phyloP scores from a whole-genome alignment of 2,113 vertebrate genomes.

The Perccottus glenii region DNA sequence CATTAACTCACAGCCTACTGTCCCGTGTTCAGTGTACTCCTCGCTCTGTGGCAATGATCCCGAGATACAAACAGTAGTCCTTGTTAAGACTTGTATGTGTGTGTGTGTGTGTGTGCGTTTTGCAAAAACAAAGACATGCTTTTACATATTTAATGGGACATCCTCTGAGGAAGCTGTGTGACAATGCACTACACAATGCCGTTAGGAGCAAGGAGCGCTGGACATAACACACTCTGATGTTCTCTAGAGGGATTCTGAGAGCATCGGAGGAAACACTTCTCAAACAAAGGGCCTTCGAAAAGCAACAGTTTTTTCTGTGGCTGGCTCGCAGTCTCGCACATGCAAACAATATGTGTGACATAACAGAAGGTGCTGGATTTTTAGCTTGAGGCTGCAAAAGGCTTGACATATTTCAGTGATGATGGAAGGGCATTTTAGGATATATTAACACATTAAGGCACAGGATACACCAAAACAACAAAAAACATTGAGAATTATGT shows the following conservation, averaged over 20 bases:
- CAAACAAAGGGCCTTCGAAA: slow-evolving; percentile 64
- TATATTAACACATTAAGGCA: too few species aligned
- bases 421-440: not conserved
- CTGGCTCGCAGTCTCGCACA: not conserved
- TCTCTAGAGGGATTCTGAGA: slow-evolving; percentile 55
- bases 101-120: slow-evolving; percentile 9
- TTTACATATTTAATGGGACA: slow-evolving; percentile 47
- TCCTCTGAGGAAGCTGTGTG: slow-evolving; percentile 70
- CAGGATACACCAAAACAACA: too few species aligned
- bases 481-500: too few species aligned
- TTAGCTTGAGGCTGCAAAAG: not conserved
- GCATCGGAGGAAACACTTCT: slow-evolving; percentile 61
- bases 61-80: not conserved
- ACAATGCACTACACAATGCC: slow-evolving; percentile 66
- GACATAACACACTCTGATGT: slow-evolving; percentile 39
- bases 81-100: slow-evolving; percentile 4
- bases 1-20: slow-evolving; percentile 14
- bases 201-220: slow-evolving; percentile 30
- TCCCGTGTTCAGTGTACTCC: slow-evolving; percentile 1
- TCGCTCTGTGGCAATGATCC: slow-evolving; percentile 20
- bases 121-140: slow-evolving; percentile 40
- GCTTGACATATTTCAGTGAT: not conserved
- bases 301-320: slow-evolving; percentile 13
- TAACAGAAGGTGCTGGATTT: slow-evolving; percentile 12
- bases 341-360: slow-evolving; percentile 28